Base-by-base conservation (phyloP, 2,888 invertebrate genomes). In the Aleiodes leptofemur region DNA sequence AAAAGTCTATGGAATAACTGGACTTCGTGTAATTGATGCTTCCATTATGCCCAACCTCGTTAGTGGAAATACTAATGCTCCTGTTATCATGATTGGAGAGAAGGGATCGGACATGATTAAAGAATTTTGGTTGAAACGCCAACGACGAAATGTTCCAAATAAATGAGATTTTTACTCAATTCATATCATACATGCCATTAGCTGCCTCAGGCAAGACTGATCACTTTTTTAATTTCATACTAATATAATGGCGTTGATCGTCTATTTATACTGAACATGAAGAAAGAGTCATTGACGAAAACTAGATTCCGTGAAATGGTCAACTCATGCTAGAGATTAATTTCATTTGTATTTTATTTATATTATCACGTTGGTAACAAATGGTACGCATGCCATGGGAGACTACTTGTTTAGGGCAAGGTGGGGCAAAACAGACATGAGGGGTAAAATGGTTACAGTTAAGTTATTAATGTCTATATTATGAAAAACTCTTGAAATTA, bases 91-190 rank as follows among this genome's bases (percentile, higher is more conserved):
- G 97, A 94, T 97, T 64, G 97, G 94, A 0, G 97, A 97, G 86
- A 97, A 97, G 87, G 96, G 95, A 0, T 92, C 96, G 9, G 96
- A 97, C 85, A 92, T 97, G 92, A 95, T 97, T 68, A 96, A 96
- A 86, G 94, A 95, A 81, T 94, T 92, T 85, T 96, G 96, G 96
- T 89, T 94, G 74, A 94, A 93, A 80, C 90, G 92, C 78, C 88
- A 91, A 84, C 90, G 38, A 3, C 38, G n/a, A 23, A 64, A 23
- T 16, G 8, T 64, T 14, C 9, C 38, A 48, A 14, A 3, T 11
- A 64, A 64, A 48, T 51, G 23, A 13, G 48, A 68, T 48, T 16
- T 29, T 38, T 43, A 43, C 8, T 43, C 43, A 57, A 29, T 56
- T 48, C n/a, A 4, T 29, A 7, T 50, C 7, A n/a, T 34, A 16